Evolutionary conservation across 2,113 vertebrate genomes (phyloP), one percentile per base, ranked within the genome.

Genomic region (Gadus chalcogrammus): DNA sequence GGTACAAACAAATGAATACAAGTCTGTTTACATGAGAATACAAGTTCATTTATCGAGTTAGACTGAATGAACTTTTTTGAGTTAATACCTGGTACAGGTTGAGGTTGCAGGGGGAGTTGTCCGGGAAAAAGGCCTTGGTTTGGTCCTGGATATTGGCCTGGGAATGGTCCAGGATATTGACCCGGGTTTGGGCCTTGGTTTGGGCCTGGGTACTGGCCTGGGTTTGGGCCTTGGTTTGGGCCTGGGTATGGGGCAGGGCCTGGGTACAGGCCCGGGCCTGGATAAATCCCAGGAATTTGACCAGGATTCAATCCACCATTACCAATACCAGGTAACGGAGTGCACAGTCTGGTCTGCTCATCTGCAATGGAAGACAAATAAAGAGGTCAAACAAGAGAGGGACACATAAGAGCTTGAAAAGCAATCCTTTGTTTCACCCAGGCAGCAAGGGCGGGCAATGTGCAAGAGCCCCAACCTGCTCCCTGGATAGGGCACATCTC

Each of bases 401-500:
- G 15, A 63, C 0, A 28, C 20, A 69, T 59, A n/a, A 67, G 15
- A 67, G 35, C 2, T 38, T 59, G 16, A 64, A 22, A 58, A 58
- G 12, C 42, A 9, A 9, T 13, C 42, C 42, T 12, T 17, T 17
- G 13, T 17, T 58, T 58, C n/a, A 13, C 15, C n/a, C n/a, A n/a
- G 15, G n/a, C 6, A 12, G 8, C 69, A 65, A 42, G 11, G 38
- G n/a, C 35, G 4, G 20, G 3, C 52, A 70, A 9, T 38, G 4
- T 3, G 61, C 20, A 61, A 48, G 65, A 18, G 28, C 56, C 42
- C 78, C 52, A 91, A 99, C 97, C 97, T 0, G 96, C 94, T 79
- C 94, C 93, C 73, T 91, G 89, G 69, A 96, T 95, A 0, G 97
- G 96, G 81, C 97, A 99, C 93, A 98, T 96, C 69, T 98, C 95